Evolutionary conservation across 2,113 vertebrate genomes (phyloP).

Genomic region (Scomber scombrus): DNA sequence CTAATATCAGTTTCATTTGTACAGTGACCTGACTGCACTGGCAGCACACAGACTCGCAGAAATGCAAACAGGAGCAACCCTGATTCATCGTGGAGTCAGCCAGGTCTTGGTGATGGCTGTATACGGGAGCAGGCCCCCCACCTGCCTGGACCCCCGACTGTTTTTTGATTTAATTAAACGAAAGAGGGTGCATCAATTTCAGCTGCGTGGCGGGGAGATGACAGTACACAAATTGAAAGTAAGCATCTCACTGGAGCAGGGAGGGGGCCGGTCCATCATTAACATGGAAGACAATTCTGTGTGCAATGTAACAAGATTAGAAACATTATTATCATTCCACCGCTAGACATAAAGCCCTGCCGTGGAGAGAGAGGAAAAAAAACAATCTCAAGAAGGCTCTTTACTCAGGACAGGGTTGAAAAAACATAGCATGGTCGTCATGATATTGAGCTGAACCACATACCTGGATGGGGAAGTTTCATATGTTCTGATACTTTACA

Average conservation of each 20-base stretch:
- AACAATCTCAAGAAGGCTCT: constrained; percentile 31
- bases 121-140: constrained; percentile 60
- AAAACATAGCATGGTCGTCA: not conserved
- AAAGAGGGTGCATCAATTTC: constrained; percentile 84
- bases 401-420: constrained; percentile 22
- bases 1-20: not conserved
- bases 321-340: constrained; percentile 84
- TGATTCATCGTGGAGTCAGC: constrained; percentile 49
- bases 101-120: constrained; percentile 59
- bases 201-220: constrained; percentile 79
- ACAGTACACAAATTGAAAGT: constrained; percentile 89
- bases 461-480: constrained; percentile 32
- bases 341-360: constrained; percentile 67
- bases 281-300: constrained; percentile 85
- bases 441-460: constrained; percentile 41
- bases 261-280: constrained; percentile 80
- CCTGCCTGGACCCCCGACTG: constrained; percentile 72
- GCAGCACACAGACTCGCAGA: constrained; percentile 13
- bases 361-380: constrained; percentile 30
- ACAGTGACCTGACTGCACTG: not conserved
- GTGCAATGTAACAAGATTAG: constrained; percentile 87
- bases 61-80: not conserved
- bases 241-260: constrained; percentile 78
- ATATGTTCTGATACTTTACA: constrained; percentile 60
- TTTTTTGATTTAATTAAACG: constrained; percentile 87